These are phyloP conservation scores for Drosophila equinoxialis DNA, from an alignment of 1,140 invertebrate genomes.

Conservation along the genomic window DNA sequence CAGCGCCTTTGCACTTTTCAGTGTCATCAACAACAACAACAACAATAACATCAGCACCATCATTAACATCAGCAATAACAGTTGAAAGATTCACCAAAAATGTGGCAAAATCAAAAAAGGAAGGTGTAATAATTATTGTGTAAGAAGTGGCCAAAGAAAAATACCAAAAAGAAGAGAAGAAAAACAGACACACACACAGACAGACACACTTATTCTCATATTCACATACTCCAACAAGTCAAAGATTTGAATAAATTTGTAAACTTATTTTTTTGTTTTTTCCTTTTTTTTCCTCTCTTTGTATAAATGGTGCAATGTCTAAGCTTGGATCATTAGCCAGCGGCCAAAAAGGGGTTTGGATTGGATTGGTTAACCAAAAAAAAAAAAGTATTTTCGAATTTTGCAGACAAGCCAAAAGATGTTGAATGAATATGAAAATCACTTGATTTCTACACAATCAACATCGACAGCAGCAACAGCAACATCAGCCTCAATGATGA, in stretches of 20 bases:
- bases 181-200: constrained; percentile 14
- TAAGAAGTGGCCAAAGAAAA: constrained; percentile 46
- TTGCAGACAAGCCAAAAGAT: constrained; percentile 54
- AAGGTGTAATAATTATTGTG: constrained; percentile 70
- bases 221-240: constrained; percentile 23
- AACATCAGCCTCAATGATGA: constrained; percentile 47
- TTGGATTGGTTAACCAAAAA: constrained; percentile 53
- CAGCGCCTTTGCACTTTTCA: constrained; percentile 67
- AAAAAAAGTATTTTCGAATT: constrained; percentile 54
- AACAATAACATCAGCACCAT: constrained; percentile 13
- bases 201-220: background rate
- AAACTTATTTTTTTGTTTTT: constrained; percentile 31
- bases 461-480: constrained; percentile 24
- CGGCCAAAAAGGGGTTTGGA: constrained; percentile 29
- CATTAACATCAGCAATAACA: constrained; percentile 10
- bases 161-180: constrained; percentile 29
- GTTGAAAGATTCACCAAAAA: constrained; percentile 19
- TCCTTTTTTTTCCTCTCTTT: constrained; percentile 2
- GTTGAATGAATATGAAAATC: constrained; percentile 75
- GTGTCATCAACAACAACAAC: constrained; percentile 45
- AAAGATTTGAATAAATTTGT: constrained; percentile 72
- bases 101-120: constrained; percentile 40
- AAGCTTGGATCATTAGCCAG: constrained; percentile 63
- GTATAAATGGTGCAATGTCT: constrained; percentile 64
- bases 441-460: constrained; percentile 66